Evolutionary conservation across 2,113 vertebrate species (phyloP).

Genomic region (Coturnix japonica): DNA sequence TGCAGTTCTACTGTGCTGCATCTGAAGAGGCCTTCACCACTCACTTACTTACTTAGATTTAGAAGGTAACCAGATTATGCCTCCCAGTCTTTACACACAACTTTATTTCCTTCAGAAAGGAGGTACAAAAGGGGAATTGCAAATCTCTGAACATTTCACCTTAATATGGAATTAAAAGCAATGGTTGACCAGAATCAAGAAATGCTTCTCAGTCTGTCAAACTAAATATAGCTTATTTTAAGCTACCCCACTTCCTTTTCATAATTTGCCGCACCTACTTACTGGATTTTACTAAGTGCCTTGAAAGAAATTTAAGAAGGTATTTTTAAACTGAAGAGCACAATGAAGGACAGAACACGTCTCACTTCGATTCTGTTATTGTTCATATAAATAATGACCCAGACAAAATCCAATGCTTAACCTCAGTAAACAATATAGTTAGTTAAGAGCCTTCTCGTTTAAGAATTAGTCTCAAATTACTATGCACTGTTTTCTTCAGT

Average conservation of each 20-base stretch:
- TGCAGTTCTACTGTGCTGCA: neutral
- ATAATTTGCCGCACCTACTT: neutral
- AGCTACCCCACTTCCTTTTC: neutral
- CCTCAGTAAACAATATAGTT: neutral
- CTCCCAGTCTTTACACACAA: fast-evolving
- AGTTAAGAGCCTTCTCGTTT: neutral
- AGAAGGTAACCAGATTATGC: neutral
- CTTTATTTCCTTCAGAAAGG: neutral
- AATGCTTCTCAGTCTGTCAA: neutral
- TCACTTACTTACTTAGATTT: neutral
- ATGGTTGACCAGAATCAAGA: neutral
- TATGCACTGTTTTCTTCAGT: neutral
- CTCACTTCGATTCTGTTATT: neutral
- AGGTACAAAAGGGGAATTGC: neutral
- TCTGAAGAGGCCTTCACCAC: neutral
- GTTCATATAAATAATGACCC: neutral
- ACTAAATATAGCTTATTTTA: neutral
- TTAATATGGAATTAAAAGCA: neutral
- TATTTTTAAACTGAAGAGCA: neutral
- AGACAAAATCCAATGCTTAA: neutral
- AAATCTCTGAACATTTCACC: neutral
- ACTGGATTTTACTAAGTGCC: neutral
- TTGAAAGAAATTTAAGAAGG: neutral
- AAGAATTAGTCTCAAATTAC: neutral
- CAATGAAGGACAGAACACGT: neutral